A percentile compares a stretch with the other conserved stretches of the same genome.
Conservation (phyloP, 2,888 invertebrate species). For the Tetheella fluctuosa region DNA sequence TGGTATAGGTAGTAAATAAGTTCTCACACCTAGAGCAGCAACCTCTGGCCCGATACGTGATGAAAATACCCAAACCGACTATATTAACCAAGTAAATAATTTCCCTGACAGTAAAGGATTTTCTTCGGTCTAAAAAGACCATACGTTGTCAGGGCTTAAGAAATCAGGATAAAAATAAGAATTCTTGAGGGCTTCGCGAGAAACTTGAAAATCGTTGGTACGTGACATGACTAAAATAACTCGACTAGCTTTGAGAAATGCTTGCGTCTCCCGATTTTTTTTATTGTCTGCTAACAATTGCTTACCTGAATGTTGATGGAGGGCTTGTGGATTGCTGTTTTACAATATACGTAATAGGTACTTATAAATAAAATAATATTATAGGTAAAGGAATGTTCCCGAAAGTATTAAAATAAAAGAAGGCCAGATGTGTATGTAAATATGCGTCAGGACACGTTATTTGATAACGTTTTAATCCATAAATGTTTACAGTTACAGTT, state of each 20-base stretch:
- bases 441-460: too few species aligned
- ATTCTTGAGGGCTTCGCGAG: constrained; percentile 52
- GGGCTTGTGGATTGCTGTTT: neutral
- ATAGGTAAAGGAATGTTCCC: neutral
- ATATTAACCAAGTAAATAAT: constrained; percentile 72
- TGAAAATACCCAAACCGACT: constrained; percentile 45
- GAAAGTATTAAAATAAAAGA: too few species aligned
- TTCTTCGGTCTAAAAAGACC: constrained; percentile 42
- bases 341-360: neutral
- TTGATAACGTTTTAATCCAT: too few species aligned
- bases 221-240: constrained; percentile 56
- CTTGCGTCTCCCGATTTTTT: constrained; percentile 20
- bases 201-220: constrained; percentile 66
- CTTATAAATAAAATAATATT: neutral
- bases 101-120: constrained; percentile 61
- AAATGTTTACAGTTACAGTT: too few species aligned
- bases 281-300: constrained; percentile 25
- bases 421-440: too few species aligned
- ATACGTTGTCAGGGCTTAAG: constrained; percentile 47
- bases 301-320: constrained; percentile 22
- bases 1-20: constrained; percentile 42
- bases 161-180: constrained; percentile 52
- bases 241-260: neutral
- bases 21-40: constrained; percentile 28
- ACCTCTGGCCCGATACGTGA: constrained; percentile 45